Conservation (phyloP, 2,113 vertebrate species). For the Heterocephalus glaber region DNA sequence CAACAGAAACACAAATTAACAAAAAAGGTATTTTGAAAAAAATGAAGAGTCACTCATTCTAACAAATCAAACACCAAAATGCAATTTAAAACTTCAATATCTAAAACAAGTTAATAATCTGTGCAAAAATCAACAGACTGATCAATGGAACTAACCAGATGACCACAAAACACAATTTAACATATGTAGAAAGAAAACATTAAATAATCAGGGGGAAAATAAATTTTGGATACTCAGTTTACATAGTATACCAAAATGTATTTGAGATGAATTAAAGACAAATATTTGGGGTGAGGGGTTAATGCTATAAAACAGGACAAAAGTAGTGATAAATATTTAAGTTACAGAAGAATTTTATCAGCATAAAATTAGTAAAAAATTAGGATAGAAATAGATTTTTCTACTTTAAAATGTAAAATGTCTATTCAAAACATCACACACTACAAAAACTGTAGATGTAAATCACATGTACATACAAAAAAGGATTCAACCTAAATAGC, state of each 20-base stretch:
- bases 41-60: neutral
- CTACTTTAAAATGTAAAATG: conserved; percentile 35
- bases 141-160: neutral
- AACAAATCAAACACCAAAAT: conserved; percentile 32
- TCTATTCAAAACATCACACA: conserved; percentile 7
- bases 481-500: neutral
- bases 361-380: neutral
- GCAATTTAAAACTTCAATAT: conserved; percentile 34
- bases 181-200: neutral
- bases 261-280: conserved; percentile 17
- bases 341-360: conserved; percentile 3
- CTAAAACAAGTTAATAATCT: conserved; percentile 39
- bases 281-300: neutral
- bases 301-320: conserved; percentile 3
- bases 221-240: neutral
- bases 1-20: neutral
- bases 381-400: neutral
- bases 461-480: neutral
- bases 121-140: neutral
- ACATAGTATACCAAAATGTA: neutral
- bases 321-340: conserved; percentile 7
- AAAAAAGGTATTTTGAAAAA: conserved; percentile 2
- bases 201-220: conserved; percentile 13
- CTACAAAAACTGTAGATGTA: neutral
- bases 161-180: neutral